Base-by-base conservation (phyloP, 1,140 invertebrate genomes). In the Lerema accius region DNA sequence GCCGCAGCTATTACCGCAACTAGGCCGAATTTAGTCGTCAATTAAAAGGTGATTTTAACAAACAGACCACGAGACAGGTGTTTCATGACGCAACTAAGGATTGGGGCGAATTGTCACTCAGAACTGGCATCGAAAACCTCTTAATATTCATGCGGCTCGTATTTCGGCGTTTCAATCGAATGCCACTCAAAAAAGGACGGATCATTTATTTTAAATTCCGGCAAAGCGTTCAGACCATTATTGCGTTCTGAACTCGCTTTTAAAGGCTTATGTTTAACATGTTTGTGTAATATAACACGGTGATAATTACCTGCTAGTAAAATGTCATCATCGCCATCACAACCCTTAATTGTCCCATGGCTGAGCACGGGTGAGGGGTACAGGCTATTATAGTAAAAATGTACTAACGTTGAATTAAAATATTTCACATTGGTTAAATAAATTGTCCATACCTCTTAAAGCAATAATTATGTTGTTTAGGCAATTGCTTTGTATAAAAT, bases 21-120 rank as follows among this genome's bases (percentile, higher is more conserved):
- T 40, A 28, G 56, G 32, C 45, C 32, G 26, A 60, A 60, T 60
- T 60, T 60, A 40, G 45, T 60, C 56, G 56, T 49, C 56, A 60
- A 60, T 39, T 60, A 26, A 49, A 49, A 39, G 43, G 56, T 19
- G 17, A 40, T 49, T 60, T 60, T 49, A 49, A 26, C 48, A 60
- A 60, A 60, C 39, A 19, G 48, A 26, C 16, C 16, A n/a, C n/a
- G n/a, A n/a, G n/a, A 26, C 55, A 59, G 55, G 55, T 58, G 55
- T 58, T 58, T 28, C 9, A 46, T 58, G 55, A 35, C 42, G 53
- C 53, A 58, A 58, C 23, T 58, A 32, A 49, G 28, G 28, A 10
- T 49, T 49, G 23, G 13, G 9, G 4, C 6, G 23, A 49, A 26
- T 35, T 49, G 46, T 49, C 46, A 49, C 26, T 28, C 39, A 14